Conservation (phyloP, 2,113 vertebrate species). For the Mastomys natalensis region DNA sequence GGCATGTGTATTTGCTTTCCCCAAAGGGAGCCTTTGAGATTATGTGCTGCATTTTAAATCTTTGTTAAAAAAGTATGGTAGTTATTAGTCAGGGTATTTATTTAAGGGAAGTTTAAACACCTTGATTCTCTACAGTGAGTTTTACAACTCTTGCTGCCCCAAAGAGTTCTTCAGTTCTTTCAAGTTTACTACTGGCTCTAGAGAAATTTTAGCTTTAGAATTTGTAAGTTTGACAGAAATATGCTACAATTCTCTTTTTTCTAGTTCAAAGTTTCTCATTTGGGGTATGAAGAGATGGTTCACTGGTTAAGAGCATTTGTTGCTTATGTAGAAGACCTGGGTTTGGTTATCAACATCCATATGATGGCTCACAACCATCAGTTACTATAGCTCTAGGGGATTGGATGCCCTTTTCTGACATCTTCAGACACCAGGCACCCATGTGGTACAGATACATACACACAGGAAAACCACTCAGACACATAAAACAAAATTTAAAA, state of each 20-base stretch:
- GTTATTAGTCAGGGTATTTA: background rate
- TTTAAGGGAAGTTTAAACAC: background rate
- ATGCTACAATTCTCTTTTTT: background rate
- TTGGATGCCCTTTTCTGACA: background rate
- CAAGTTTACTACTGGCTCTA: background rate
- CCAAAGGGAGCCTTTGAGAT: background rate
- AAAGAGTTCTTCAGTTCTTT: conserved; percentile 27
- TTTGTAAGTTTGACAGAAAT: background rate
- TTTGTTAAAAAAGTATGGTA: background rate
- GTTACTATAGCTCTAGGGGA: background rate
- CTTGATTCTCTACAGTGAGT: background rate
- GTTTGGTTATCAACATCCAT: background rate
- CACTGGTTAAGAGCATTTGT: background rate
- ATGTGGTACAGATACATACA: background rate
- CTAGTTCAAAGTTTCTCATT: background rate
- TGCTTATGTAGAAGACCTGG: background rate
- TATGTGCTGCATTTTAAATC: background rate
- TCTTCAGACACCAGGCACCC: background rate
- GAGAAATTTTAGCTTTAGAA: conserved; percentile 27
- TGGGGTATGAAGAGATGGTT: background rate
- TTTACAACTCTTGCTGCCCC: background rate
- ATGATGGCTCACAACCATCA: background rate
- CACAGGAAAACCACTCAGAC: background rate
- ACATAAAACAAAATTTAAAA: background rate
- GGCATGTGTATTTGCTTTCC: background rate